A percentile compares a stretch with the other conserved stretches of the same genome.
phyloP scores from a whole-genome alignment of 2,888 invertebrate genomes.

The Harpagoxenus sublaevis region DNA sequence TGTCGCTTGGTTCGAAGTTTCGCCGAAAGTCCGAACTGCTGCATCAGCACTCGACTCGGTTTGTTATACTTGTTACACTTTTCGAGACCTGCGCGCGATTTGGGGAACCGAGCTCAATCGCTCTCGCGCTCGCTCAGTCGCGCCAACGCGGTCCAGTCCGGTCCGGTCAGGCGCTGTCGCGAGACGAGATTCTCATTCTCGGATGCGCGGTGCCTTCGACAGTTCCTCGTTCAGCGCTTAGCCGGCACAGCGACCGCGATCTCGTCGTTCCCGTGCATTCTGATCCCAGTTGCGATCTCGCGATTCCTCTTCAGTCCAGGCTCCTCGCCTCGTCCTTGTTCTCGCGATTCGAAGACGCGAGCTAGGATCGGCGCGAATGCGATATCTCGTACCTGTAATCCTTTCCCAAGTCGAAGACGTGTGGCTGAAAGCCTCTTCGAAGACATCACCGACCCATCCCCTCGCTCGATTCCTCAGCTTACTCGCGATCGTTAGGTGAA shows the following conservation, averaged over 20 bases:
- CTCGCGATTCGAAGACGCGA: not conserved
- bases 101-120: not conserved
- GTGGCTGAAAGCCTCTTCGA: not conserved
- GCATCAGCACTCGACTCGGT: not conserved
- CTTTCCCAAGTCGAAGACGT: not conserved
- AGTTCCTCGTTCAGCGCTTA: not conserved
- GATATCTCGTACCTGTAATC: not conserved
- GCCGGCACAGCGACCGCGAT: constrained; percentile 3
- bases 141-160: constrained; percentile 8
- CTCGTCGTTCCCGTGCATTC: not conserved
- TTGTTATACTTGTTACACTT: not conserved
- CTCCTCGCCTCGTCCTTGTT: not conserved
- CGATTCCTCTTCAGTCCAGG: not conserved
- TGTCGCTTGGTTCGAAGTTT: not conserved
- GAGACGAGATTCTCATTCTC: not conserved
- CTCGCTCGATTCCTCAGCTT: not conserved
- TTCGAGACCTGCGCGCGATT: constrained; percentile 32
- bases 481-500: not conserved
- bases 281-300: no score
- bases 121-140: not conserved
- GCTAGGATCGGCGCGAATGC: not conserved
- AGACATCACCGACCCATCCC: not conserved
- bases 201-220: constrained; percentile 24
- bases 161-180: constrained; percentile 39
- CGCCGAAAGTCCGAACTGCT: not conserved